A percentile compares a stretch with the other conserved stretches of the same genome.
phyloP scores from a whole-genome alignment of 2,797 vertebrate species.

The Cetoscarus ocellatus region DNA sequence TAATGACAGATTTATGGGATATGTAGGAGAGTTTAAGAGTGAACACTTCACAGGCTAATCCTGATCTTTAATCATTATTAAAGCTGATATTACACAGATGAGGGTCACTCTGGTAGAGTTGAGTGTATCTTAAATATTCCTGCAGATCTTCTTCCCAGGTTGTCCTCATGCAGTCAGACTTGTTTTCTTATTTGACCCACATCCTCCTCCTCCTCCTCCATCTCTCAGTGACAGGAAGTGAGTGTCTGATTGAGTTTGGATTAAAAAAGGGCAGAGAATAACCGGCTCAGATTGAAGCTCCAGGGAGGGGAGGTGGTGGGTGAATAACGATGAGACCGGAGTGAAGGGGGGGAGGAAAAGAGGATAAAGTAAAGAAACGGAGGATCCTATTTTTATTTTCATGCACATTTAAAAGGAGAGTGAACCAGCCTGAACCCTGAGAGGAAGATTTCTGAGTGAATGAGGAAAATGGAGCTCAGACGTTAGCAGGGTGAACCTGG shows the following conservation, averaged over 20 bases:
- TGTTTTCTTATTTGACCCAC: background rate
- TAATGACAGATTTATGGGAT: too few species aligned
- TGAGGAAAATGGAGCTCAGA: background rate
- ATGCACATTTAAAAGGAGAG: background rate
- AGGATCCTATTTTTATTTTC: slow-evolving; percentile 18
- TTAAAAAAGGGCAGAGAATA: slow-evolving; percentile 57
- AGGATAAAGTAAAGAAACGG: slow-evolving; percentile 4
- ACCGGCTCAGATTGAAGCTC: slow-evolving; percentile 39
- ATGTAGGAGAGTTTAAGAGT: too few species aligned
- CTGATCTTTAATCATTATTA: too few species aligned
- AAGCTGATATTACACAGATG: too few species aligned
- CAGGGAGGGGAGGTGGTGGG: slow-evolving; percentile 23
- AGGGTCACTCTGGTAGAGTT: too few species aligned
- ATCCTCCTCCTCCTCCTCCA: slow-evolving; percentile 10
- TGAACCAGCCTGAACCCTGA: slow-evolving; percentile 3
- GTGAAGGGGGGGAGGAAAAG: slow-evolving; percentile 4
- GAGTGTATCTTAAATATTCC: background rate
- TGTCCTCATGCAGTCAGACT: background rate
- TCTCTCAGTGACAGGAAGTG: slow-evolving; percentile 32
- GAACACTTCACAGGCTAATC: too few species aligned
- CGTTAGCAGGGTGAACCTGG: too few species aligned
- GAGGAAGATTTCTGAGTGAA: background rate
- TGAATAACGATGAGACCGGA: slow-evolving; percentile 54
- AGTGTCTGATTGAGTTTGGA: slow-evolving; percentile 56
- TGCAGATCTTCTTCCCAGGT: background rate